These are phyloP conservation scores for Hyppa rectilinea DNA, from an alignment of 2,888 invertebrate species.

Conservation along the genomic window DNA sequence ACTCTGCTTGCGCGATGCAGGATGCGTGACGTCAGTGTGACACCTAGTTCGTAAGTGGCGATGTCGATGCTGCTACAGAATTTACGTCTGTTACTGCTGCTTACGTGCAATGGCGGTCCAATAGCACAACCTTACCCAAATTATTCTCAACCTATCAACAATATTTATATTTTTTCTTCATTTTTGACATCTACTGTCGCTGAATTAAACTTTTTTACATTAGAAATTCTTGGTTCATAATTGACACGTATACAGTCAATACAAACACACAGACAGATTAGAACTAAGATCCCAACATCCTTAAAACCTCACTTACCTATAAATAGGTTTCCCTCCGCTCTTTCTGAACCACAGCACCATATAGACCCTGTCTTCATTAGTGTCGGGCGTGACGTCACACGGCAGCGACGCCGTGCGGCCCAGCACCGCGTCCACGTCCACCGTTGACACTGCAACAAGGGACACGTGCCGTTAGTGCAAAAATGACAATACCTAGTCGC, in stretches of 20 bases:
- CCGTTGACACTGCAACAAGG: slow-evolving; percentile 85
- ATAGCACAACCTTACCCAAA: neutral
- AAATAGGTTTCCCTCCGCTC: slow-evolving; percentile 96
- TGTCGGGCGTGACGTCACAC: slow-evolving; percentile 96
- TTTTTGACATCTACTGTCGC: too few relatives aligned
- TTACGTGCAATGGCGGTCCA: neutral
- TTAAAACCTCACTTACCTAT: slow-evolving; percentile 91
- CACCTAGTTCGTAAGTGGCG: too few relatives aligned
- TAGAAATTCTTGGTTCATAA: too few relatives aligned
- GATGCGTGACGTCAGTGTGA: too few relatives aligned
- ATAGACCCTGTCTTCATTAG: slow-evolving; percentile 96
- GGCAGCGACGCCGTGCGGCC: slow-evolving; percentile 96
- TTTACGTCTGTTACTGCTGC: neutral
- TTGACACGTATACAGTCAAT: too few relatives aligned
- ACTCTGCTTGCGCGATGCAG: too few relatives aligned
- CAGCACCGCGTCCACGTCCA: slow-evolving; percentile 95
- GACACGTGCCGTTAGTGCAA: slow-evolving; percentile 32
- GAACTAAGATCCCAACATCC: neutral
- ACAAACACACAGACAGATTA: neutral
- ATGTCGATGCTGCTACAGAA: too few relatives aligned
- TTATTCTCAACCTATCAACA: too few relatives aligned
- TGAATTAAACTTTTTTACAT: too few relatives aligned
- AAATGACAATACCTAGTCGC: slow-evolving; percentile 6
- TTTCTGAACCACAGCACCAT: slow-evolving; percentile 98
- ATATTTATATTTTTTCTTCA: too few relatives aligned